A percentile compares a stretch with the other conserved stretches of the same genome.
Evolutionary conservation across 2,888 invertebrate genomes (phyloP).

Genomic region (Nasonia oneida): DNA sequence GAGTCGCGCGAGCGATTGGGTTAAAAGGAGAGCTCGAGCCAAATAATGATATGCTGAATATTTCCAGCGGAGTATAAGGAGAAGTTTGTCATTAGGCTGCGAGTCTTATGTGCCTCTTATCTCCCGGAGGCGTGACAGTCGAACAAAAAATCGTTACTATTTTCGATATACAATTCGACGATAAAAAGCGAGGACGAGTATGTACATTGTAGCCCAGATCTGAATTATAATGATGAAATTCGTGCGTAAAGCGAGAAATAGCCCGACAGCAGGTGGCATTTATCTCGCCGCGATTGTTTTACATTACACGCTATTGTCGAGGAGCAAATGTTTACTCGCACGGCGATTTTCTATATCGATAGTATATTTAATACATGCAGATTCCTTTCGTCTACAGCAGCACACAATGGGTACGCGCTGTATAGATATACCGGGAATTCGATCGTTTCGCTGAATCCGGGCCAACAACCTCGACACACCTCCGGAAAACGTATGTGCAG

Average conservation of each 20-base stretch:
- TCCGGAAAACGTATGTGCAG: neutral
- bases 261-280: neutral
- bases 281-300: neutral
- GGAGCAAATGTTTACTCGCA: neutral
- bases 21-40: too few relatives aligned
- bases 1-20: too few relatives aligned
- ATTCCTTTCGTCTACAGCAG: neutral
- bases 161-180: constrained; percentile 32
- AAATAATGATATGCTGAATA: neutral
- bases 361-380: neutral
- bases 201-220: neutral
- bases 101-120: neutral
- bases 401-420: too few relatives aligned
- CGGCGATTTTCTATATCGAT: neutral
- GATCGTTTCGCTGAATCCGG: neutral
- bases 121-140: constrained; percentile 38
- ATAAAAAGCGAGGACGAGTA: neutral
- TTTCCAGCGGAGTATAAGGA: neutral
- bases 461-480: constrained; percentile 11
- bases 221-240: neutral
- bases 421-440: too few relatives aligned
- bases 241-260: constrained; percentile 14
- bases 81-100: neutral
- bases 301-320: neutral
- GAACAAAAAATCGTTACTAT: constrained; percentile 38